Evolutionary conservation across 2,888 invertebrate species (phyloP), one percentile per base, ranked within the genome.

Genomic region (Molanna angustata): DNA sequence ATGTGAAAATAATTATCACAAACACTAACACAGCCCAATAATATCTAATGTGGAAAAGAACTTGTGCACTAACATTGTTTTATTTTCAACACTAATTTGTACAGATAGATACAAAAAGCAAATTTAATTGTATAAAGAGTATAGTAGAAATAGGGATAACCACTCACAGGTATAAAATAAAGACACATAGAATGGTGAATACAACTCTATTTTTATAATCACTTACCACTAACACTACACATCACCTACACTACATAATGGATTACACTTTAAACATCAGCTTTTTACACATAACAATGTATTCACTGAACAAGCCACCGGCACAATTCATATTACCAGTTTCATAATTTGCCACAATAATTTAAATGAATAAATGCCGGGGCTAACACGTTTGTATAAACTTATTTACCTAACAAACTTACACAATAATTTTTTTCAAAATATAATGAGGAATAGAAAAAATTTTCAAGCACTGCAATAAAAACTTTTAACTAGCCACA

Each of bases 211-310:
- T 75, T 76, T 74, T 70, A 64, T n/a, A 64, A 20, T 69, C 52
- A 45, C 37, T 42, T 40, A 43, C 13, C 73, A 75, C 69, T 67
- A 68, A 71, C 76, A 76, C 74, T 71, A 75, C 75, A 76, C 76
- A 69, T 71, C 72, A 73, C 73, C 72, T 73, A 71, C 42, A 44
- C n/a, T 14, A 19, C 37, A n/a, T n/a, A n/a, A n/a, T n/a, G n/a
- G n/a, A n/a, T 16, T 46, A 48, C 47, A 48, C 47, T 39, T 21
- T 22, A 48, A n/a, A 39, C 47, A 40, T 39, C 40, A 48, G 39
- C 4, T 32, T 11, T 27, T 17, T 27, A 27, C 43, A 11, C 14
- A 43, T 27, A 31, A 11, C 13, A 46, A 11, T 18, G 13, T 21
- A 22, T 18, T 27, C 46, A 46, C 46, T 46, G 46, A 46, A 46